Conservation (phyloP, 2,113 vertebrate species). For the Stomatorhinus ivindoensis region DNA sequence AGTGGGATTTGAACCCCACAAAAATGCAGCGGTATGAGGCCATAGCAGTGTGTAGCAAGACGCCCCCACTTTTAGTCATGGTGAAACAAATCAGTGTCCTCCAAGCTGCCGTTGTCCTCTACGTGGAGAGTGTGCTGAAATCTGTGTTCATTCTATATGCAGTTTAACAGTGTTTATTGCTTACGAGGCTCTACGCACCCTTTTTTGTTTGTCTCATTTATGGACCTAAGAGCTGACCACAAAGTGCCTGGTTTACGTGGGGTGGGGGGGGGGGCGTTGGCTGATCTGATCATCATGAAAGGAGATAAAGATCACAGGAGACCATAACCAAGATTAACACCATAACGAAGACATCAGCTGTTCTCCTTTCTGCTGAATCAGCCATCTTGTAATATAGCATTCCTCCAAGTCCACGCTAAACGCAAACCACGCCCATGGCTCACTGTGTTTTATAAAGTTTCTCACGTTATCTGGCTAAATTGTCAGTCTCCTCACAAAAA, state of each 20-base stretch:
- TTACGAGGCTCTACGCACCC: not conserved
- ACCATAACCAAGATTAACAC: not conserved
- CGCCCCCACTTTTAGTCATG: not conserved
- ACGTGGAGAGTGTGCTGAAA: not conserved
- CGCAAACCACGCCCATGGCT: conserved; percentile 13
- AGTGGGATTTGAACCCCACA: not conserved
- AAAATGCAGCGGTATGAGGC: not conserved
- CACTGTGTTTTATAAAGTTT: not conserved
- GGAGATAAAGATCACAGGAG: not conserved
- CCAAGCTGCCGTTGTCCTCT: not conserved
- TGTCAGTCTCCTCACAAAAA: conserved; percentile 15
- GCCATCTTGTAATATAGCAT: conserved; percentile 31
- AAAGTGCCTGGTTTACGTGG: not conserved
- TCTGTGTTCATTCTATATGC: not conserved
- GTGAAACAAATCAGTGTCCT: not conserved
- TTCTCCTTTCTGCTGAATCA: conserved; percentile 23
- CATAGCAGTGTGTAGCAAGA: not conserved
- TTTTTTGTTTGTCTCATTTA: not conserved
- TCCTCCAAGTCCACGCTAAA: conserved; percentile 20
- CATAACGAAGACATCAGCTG: not conserved
- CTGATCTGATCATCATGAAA: not conserved
- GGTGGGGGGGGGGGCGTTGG: no score
- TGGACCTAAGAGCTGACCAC: not conserved
- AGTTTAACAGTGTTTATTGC: not conserved
- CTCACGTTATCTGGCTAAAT: conserved; percentile 32